These are phyloP conservation scores for Ceratina australensis DNA, from an alignment of 1,140 invertebrate genomes.

Conservation along the genomic window DNA sequence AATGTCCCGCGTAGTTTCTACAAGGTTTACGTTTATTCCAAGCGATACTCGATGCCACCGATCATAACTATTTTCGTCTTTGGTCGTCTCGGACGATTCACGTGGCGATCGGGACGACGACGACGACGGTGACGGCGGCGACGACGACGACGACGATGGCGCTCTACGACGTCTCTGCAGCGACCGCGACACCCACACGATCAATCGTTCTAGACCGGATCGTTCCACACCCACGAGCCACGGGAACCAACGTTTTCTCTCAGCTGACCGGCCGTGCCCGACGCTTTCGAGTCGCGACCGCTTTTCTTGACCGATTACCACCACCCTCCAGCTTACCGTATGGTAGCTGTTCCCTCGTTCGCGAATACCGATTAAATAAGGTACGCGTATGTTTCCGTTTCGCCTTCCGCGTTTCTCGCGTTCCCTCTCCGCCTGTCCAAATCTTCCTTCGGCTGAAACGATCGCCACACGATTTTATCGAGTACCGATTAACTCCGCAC, in stretches of 20 bases:
- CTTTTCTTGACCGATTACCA: constrained; percentile 34
- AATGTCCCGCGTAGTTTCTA: not conserved
- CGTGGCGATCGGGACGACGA: constrained; percentile 60
- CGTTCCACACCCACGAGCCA: constrained; percentile 63
- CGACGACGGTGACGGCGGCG: constrained; percentile 59
- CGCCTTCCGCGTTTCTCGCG: no score
- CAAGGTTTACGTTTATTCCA: not conserved
- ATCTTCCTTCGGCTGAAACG: no score
- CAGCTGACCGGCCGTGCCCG: constrained; percentile 24
- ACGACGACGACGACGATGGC: constrained; percentile 59
- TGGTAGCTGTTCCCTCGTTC: no score
- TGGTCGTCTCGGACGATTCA: constrained; percentile 49
- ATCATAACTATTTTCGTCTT: constrained; percentile 10
- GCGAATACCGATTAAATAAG: no score
- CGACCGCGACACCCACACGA: constrained; percentile 62
- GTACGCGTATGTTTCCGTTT: no score
- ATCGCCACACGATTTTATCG: no score
- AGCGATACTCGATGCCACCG: constrained; percentile 29
- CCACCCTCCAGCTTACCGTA: not conserved
- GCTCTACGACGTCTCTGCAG: constrained; percentile 59
- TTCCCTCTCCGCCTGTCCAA: no score
- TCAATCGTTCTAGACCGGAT: constrained; percentile 58
- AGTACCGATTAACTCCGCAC: no score
- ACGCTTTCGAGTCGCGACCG: constrained; percentile 13
- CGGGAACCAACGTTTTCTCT: constrained; percentile 47